Conservation (phyloP, 2,797 vertebrate species). For the Nothura maculosa region DNA sequence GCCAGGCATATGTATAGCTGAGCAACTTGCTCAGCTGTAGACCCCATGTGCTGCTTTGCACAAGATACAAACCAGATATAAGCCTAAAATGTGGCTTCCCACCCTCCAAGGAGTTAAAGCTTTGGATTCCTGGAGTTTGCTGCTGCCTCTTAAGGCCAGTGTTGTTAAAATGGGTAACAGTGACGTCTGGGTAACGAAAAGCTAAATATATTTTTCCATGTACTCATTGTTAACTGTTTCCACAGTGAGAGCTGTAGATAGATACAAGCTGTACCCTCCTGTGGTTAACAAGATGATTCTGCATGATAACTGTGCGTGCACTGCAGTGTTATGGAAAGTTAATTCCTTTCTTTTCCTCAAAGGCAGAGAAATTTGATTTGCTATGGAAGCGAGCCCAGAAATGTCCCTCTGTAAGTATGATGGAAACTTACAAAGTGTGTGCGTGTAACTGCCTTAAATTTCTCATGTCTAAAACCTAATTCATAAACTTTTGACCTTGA, state of each 20-base stretch:
- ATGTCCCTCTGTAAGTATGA: slow-evolving; percentile 88
- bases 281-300: background rate
- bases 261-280: background rate
- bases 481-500: background rate
- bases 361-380: slow-evolving; percentile 89
- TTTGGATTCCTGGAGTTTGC: background rate
- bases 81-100: background rate
- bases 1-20: background rate
- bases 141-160: background rate
- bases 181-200: background rate
- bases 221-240: background rate
- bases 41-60: background rate
- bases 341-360: slow-evolving; percentile 51
- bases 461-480: background rate
- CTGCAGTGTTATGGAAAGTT: rapidly evolving
- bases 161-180: background rate
- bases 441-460: background rate
- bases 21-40: background rate
- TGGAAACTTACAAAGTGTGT: rapidly evolving
- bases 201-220: background rate
- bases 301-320: background rate
- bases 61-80: background rate
- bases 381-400: slow-evolving; percentile 86
- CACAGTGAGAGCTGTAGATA: rapidly evolving
- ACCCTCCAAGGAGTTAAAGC: background rate